Evolutionary conservation across 2,888 invertebrate species (phyloP).

Genomic region (Beris morrisii): DNA sequence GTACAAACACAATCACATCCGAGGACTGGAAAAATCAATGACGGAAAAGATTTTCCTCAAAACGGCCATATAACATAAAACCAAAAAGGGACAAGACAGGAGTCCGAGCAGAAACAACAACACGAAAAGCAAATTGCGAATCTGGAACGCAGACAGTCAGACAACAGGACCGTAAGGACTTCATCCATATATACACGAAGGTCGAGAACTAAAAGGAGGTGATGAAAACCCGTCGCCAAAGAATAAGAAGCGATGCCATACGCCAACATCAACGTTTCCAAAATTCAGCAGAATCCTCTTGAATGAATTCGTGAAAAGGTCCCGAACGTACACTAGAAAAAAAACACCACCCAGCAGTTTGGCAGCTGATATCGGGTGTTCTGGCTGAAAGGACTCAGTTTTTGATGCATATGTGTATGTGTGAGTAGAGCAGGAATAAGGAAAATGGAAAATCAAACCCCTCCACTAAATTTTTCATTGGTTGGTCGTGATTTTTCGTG

Average conservation of each 20-base stretch:
- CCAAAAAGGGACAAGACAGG: constrained; percentile 11
- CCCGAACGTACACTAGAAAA: no score
- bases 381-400: no score
- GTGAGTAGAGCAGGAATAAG: constrained; percentile 2
- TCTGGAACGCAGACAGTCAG: constrained; percentile 5
- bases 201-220: background rate
- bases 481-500: constrained; percentile 56
- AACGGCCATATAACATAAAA: constrained; percentile 21
- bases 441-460: constrained; percentile 55
- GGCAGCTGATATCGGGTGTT: no score
- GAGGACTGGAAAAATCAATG: constrained; percentile 35
- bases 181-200: no score
- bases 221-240: constrained; percentile 11
- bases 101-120: background rate
- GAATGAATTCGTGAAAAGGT: constrained; percentile 23
- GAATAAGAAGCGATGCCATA: background rate
- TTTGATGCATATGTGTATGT: constrained; percentile 23
- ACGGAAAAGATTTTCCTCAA: constrained; percentile 28
- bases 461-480: constrained; percentile 58
- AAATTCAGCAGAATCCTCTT: constrained; percentile 17
- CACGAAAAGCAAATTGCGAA: background rate
- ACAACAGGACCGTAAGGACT: background rate
- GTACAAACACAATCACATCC: constrained; percentile 31
- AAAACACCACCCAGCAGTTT: no score
- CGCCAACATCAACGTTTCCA: constrained; percentile 1